phyloP scores from a whole-genome alignment of 2,113 vertebrate genomes.

The Dinomys branickii region DNA sequence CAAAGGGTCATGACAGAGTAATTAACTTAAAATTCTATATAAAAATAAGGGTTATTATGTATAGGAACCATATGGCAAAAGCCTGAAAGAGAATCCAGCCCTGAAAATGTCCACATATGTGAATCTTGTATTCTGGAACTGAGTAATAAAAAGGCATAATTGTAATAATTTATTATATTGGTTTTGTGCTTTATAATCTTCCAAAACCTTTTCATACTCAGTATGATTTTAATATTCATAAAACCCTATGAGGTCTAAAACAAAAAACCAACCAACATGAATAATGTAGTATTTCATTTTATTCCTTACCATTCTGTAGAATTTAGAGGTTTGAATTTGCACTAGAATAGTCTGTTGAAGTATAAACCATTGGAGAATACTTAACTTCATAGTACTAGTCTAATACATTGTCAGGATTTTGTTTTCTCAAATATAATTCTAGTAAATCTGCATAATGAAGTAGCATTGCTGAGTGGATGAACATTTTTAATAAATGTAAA shows the following conservation, averaged over 20 bases:
- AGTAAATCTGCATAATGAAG: conserved; percentile 27
- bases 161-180: not conserved
- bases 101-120: not conserved
- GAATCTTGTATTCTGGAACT: conserved; percentile 2
- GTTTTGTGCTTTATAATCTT: conserved; percentile 52
- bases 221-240: conserved; percentile 30
- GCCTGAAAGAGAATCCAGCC: not conserved
- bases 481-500: conserved; percentile 47
- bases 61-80: not conserved
- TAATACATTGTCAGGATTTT: conserved; percentile 7
- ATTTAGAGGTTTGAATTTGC: conserved; percentile 35
- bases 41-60: not conserved
- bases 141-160: conserved; percentile 9
- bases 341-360: not conserved
- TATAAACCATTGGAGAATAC: not conserved
- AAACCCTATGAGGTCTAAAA: not conserved
- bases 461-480: not conserved
- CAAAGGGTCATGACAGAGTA: not conserved
- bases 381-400: not conserved
- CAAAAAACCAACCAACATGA: not conserved
- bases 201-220: not conserved
- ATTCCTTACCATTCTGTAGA: not conserved
- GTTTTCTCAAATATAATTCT: conserved; percentile 44
- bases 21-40: not conserved
- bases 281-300: conserved; percentile 15